Evolutionary conservation across 2,113 vertebrate species (phyloP), one percentile per base, ranked within the genome.

Genomic region (Nothobranchius furzeri): DNA sequence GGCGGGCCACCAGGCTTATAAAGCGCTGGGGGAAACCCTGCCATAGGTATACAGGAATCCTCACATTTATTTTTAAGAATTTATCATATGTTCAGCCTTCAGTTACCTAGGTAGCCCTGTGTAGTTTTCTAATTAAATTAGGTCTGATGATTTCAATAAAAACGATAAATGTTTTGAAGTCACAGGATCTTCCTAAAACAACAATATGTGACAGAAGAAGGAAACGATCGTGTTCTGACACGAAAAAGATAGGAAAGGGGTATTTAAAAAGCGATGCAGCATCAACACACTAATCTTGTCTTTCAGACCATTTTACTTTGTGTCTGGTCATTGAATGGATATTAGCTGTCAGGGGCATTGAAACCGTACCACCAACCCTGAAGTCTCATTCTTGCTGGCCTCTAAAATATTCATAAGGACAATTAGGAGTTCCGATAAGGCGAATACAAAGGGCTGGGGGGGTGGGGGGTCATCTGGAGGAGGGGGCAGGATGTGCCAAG

Each of bases 401-500:
- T 89, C 87, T 93, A 92, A 94, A 94, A 93, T 93, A 94, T 93
- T 92, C 92, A 94, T 93, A 87, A 93, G 90, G 89, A 89, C 92
- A 93, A 92, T 93, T 90, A 92, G 91, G 87, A 93, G 91, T 92
- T 92, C 92, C 90, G 87, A 91, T 93, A 92, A 92, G 86, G 87
- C 83, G 78, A 83, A 82, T 83, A 86, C 63, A 81, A 84, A 83
- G 83, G 85, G 80, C 79, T 60, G 83, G 81, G 37, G 37, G 55
- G 75, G n/a, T n/a, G n/a, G 67, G 72, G 79, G 20, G 20, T 20
- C 59, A 60, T 47, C 73, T 60, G n/a, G 75, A 74, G 75, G 77
- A 86, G 89, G 92, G 83, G 86, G 88, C 89, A 92, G 88, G 90
- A 86, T 87, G 79, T 90, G 88, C 84, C 88, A 92, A 92, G 90